Conservation (phyloP, 2,888 invertebrate genomes). For the Drosophila antonietae region DNA sequence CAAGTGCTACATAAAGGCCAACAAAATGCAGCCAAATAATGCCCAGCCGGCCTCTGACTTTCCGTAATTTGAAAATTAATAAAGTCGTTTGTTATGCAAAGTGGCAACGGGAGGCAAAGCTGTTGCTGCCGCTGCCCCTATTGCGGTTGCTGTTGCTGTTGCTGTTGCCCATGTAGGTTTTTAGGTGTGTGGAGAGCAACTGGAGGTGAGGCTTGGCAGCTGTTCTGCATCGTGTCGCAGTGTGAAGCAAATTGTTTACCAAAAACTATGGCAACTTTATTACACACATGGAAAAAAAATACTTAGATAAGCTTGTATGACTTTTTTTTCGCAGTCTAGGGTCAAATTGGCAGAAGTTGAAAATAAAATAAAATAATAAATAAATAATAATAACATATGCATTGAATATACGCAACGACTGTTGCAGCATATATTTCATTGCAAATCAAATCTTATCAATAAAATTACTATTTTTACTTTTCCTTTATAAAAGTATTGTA, state of each 20-base stretch:
- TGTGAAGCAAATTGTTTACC: conserved; percentile 56
- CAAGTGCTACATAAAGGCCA: conserved; percentile 75
- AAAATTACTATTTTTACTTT: too few species aligned
- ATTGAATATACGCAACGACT: background rate
- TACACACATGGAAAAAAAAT: conserved; percentile 22
- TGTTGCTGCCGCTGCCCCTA: conserved; percentile 22
- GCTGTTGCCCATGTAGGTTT: conserved; percentile 33
- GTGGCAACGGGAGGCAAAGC: conserved; percentile 66
- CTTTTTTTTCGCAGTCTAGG: background rate
- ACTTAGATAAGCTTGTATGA: conserved; percentile 16
- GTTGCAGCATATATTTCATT: background rate
- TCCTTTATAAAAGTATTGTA: too few species aligned
- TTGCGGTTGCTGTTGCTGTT: conserved; percentile 18
- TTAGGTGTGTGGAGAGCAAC: conserved; percentile 51
- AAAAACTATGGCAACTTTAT: conserved; percentile 44
- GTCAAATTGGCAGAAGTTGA: background rate
- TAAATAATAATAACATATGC: background rate
- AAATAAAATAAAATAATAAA: too few species aligned
- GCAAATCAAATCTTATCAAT: too few species aligned
- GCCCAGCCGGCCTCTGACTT: conserved; percentile 78
- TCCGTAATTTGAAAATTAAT: conserved; percentile 79
- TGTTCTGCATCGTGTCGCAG: conserved; percentile 50
- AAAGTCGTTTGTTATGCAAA: conserved; percentile 81
- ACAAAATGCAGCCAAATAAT: conserved; percentile 70
- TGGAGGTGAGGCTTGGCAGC: conserved; percentile 63